A percentile compares a stretch with the other conserved stretches of the same genome.
These are phyloP conservation scores for Limanda limanda DNA, from an alignment of 2,113 vertebrate species.

Conservation along the genomic window DNA sequence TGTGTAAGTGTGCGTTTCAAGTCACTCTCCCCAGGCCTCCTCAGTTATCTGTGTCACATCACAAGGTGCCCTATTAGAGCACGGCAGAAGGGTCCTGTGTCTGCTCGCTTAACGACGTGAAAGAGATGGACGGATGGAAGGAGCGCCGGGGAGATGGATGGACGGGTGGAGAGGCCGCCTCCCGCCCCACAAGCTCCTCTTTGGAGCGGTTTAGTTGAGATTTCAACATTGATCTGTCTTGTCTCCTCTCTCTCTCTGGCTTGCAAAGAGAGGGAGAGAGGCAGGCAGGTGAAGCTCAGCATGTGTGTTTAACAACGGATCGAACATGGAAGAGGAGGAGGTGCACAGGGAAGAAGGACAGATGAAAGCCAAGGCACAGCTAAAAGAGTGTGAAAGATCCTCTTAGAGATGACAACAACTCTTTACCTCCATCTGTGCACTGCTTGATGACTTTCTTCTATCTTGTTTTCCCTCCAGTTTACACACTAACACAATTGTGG, in stretches of 20 bases:
- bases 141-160: slow-evolving; percentile 50
- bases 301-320: slow-evolving; percentile 69
- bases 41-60: slow-evolving; percentile 79
- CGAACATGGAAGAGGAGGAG: slow-evolving; percentile 46
- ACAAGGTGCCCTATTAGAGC: slow-evolving; percentile 76
- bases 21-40: slow-evolving; percentile 74
- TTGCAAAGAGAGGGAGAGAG: slow-evolving; percentile 7
- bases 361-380: slow-evolving; percentile 51
- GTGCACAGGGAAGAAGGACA: slow-evolving; percentile 6
- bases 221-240: slow-evolving; percentile 79
- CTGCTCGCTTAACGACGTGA: slow-evolving; percentile 69
- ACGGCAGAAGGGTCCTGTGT: slow-evolving; percentile 76
- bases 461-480: neutral
- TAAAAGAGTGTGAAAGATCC: slow-evolving; percentile 31
- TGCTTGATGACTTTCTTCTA: neutral
- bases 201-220: slow-evolving; percentile 69
- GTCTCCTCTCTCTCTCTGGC: slow-evolving; percentile 50
- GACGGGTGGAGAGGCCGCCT: slow-evolving; percentile 48
- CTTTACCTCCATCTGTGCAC: slow-evolving; percentile 40
- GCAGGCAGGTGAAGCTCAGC: slow-evolving; percentile 62
- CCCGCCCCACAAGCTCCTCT: slow-evolving; percentile 54
- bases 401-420: slow-evolving; percentile 40
- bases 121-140: slow-evolving; percentile 60
- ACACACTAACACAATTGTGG: slow-evolving; percentile 17
- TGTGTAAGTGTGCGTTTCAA: slow-evolving; percentile 72